Evolutionary conservation across 1,140 invertebrate genomes (phyloP).

Genomic region (Caenorhabditis elegans): DNA sequence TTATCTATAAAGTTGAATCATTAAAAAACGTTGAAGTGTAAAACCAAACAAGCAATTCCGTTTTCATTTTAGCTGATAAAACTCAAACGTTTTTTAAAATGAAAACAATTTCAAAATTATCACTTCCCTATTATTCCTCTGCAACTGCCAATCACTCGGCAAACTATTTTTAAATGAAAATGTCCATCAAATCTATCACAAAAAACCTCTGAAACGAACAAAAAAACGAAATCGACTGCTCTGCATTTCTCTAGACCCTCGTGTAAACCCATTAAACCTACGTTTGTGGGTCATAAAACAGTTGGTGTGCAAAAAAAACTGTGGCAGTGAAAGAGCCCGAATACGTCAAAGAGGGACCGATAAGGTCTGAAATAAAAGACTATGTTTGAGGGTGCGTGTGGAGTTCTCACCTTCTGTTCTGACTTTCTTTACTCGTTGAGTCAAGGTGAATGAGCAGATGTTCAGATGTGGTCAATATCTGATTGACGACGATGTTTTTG

Average conservation of each 20-base stretch:
- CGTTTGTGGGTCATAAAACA: background rate
- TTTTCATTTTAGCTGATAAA: too few species aligned
- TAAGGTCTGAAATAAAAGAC: constrained; percentile 14
- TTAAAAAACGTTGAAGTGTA: too few species aligned
- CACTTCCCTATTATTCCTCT: background rate
- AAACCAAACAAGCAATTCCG: too few species aligned
- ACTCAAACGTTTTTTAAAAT: too few species aligned
- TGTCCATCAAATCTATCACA: constrained; percentile 11
- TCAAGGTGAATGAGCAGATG: too few species aligned
- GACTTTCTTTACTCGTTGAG: too few species aligned
- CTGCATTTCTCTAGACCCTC: constrained; percentile 14
- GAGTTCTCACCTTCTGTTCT: too few species aligned
- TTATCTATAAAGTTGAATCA: too few species aligned
- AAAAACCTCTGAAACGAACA: background rate
- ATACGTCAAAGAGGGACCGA: constrained; percentile 4
- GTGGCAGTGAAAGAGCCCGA: too few species aligned
- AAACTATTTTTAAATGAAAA: background rate
- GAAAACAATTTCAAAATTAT: too few species aligned
- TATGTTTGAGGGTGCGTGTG: background rate
- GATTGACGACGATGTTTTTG: too few species aligned
- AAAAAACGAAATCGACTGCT: constrained; percentile 16
- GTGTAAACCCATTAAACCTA: constrained; percentile 7
- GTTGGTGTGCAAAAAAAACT: background rate
- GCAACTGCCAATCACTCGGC: background rate
- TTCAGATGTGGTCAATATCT: too few species aligned